Conservation (phyloP, 1,140 invertebrate genomes). For the Listronotus bonariensis region DNA sequence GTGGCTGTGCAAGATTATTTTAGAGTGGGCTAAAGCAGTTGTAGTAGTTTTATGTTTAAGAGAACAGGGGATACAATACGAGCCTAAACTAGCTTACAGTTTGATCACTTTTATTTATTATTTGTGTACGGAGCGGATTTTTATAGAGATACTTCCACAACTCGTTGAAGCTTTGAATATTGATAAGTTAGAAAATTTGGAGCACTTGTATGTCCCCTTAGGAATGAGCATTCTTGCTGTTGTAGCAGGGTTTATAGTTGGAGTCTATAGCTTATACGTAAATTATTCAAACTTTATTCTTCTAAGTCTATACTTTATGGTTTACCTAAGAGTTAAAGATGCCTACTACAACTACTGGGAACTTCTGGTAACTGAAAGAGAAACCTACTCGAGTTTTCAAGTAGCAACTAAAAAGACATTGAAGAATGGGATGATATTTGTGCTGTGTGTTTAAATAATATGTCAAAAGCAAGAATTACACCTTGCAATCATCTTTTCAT, state of each 20-base stretch:
- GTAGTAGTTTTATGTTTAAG: constrained; percentile 73
- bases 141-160: constrained; percentile 63
- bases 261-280: constrained; percentile 29
- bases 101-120: constrained; percentile 66
- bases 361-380: constrained; percentile 63
- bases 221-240: constrained; percentile 61
- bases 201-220: constrained; percentile 67
- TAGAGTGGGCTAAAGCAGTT: constrained; percentile 80
- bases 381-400: constrained; percentile 64
- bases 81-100: constrained; percentile 66
- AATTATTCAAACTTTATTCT: constrained; percentile 47
- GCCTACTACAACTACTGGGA: constrained; percentile 61
- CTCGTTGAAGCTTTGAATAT: constrained; percentile 62
- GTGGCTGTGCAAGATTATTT: constrained; percentile 74
- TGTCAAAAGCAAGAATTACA: constrained; percentile 71
- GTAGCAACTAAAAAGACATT: constrained; percentile 68
- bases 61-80: constrained; percentile 74
- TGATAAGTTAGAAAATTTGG: constrained; percentile 67
- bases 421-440: constrained; percentile 72
- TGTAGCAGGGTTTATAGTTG: constrained; percentile 54
- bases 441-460: constrained; percentile 70
- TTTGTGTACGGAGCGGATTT: constrained; percentile 63
- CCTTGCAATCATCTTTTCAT: constrained; percentile 79
- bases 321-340: constrained; percentile 68
- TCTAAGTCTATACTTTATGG: constrained; percentile 66